A percentile compares a stretch with the other conserved stretches of the same genome.
These are phyloP conservation scores for Alethe diademata DNA, from an alignment of 2,113 vertebrate genomes.

Conservation along the genomic window DNA sequence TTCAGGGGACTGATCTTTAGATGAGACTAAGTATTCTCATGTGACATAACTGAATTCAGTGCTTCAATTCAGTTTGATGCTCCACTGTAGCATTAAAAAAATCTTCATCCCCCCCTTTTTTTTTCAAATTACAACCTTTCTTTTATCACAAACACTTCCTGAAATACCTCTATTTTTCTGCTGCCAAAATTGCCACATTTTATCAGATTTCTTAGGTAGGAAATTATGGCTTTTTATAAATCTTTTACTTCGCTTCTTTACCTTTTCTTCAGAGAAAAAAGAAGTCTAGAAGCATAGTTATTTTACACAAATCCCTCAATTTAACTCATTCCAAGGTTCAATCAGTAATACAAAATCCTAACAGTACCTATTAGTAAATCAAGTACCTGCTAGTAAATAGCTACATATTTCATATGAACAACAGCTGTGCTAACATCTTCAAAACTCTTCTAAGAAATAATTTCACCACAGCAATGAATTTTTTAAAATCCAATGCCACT, in stretches of 20 bases:
- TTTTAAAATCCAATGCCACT: neutral
- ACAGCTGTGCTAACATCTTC: neutral
- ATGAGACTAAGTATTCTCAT: neutral
- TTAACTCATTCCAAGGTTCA: neutral
- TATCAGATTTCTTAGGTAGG: neutral
- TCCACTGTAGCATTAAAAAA: neutral
- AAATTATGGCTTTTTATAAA: neutral
- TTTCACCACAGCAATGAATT: neutral
- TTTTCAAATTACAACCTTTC: neutral
- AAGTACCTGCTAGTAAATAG: neutral
- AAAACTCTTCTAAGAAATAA: neutral
- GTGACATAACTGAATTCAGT: neutral
- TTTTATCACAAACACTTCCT: neutral
- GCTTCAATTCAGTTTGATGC: neutral
- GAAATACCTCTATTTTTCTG: neutral
- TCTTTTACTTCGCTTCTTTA: neutral
- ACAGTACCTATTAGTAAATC: neutral
- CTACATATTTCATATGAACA: neutral
- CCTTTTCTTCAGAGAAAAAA: neutral
- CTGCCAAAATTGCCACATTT: neutral
- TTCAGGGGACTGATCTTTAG: neutral
- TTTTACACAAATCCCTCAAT: fast-evolving
- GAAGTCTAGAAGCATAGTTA: neutral
- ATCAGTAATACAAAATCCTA: neutral
- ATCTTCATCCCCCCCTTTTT: neutral